phyloP scores from a whole-genome alignment of 1,140 invertebrate genomes.

The Zaprionus capensis region DNA sequence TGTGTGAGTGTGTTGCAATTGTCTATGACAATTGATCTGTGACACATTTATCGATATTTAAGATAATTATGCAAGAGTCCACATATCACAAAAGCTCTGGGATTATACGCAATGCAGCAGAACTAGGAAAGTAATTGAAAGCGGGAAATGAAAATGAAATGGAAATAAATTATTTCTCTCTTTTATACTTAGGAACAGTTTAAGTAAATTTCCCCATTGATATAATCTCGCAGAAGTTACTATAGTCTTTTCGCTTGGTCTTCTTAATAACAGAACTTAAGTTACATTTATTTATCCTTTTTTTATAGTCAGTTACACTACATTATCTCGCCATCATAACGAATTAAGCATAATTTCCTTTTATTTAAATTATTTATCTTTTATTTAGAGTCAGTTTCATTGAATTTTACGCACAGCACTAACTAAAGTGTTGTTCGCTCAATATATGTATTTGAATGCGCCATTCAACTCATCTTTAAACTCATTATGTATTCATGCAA shows the following conservation, averaged over 20 bases:
- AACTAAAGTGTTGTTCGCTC: too few species aligned
- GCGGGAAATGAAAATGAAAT: not conserved
- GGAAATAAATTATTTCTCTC: too few species aligned
- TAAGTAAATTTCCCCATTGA: too few species aligned
- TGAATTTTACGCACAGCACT: too few species aligned
- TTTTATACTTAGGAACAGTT: too few species aligned
- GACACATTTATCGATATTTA: slow-evolving; percentile 43
- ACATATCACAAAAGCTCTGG: not conserved
- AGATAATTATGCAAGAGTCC: slow-evolving; percentile 9
- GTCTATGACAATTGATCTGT: slow-evolving; percentile 44
- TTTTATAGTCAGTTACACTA: not conserved
- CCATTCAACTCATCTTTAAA: not conserved
- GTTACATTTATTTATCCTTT: too few species aligned
- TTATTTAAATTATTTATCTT: too few species aligned
- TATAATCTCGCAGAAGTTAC: too few species aligned
- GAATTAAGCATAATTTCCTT: too few species aligned
- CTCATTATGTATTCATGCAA: not conserved
- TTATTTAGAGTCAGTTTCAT: not conserved
- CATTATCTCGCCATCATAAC: too few species aligned
- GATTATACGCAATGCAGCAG: not conserved
- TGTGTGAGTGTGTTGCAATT: slow-evolving; percentile 33
- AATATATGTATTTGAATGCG: not conserved
- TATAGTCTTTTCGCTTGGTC: too few species aligned
- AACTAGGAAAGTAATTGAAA: not conserved
- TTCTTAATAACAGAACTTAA: too few species aligned